Percentiles rank a stretch among this genome's conserved stretches.
Evolutionary conservation across 2,888 invertebrate genomes (phyloP).

Genomic region (Antheraea assamensis): DNA sequence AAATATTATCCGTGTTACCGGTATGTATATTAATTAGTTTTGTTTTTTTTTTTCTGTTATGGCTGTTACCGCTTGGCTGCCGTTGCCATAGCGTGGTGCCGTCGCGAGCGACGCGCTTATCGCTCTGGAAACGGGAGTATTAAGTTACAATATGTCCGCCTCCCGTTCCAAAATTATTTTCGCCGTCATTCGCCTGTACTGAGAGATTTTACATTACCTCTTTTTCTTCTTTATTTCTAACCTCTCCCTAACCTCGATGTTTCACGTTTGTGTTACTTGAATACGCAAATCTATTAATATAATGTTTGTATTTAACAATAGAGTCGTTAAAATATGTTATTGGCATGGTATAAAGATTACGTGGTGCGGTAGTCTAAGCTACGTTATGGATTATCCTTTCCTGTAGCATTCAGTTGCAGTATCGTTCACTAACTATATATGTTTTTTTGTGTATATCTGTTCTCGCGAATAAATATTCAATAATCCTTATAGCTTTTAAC

Average conservation of each 20-base stretch:
- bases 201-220: slow-evolving; percentile 42
- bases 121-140: slow-evolving; percentile 70
- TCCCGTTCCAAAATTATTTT: slow-evolving; percentile 68
- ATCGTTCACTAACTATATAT: not conserved
- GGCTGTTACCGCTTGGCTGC: slow-evolving; percentile 42
- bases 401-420: not conserved
- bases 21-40: slow-evolving; percentile 55
- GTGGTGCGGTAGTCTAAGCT: slow-evolving; percentile 7
- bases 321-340: slow-evolving; percentile 12
- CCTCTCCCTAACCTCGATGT: slow-evolving; percentile 65
- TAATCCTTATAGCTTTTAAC: not conserved
- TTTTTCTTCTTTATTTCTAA: slow-evolving; percentile 32
- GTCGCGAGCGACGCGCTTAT: slow-evolving; percentile 44
- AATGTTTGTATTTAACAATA: slow-evolving; percentile 20
- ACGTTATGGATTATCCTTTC: not conserved
- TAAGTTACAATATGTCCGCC: slow-evolving; percentile 77
- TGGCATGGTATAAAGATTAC: not conserved
- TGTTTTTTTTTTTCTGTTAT: slow-evolving; percentile 47
- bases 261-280: slow-evolving; percentile 26
- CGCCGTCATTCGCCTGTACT: slow-evolving; percentile 53
- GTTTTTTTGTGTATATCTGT: not conserved
- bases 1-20: slow-evolving; percentile 64
- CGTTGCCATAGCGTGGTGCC: slow-evolving; percentile 37
- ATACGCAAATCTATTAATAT: slow-evolving; percentile 20
- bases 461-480: not conserved